Evolutionary conservation across 2,113 vertebrate species (phyloP).

Genomic region (Eubucco bourcierii): DNA sequence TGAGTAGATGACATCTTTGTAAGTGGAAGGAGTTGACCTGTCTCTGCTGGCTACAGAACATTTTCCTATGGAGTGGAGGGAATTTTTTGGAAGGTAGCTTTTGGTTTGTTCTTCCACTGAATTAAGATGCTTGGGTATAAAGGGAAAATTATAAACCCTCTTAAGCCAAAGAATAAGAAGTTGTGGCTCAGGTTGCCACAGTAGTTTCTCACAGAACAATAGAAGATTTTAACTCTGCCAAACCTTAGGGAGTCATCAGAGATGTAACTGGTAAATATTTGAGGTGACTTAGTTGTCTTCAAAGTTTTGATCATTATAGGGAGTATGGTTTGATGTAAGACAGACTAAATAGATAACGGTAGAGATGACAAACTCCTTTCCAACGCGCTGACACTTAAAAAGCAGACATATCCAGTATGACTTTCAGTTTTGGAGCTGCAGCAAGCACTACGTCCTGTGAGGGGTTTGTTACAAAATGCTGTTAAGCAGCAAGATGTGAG

Average conservation of each 20-base stretch:
- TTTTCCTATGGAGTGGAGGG: background rate
- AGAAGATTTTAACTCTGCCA: background rate
- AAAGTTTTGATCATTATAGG: background rate
- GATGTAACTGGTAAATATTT: background rate
- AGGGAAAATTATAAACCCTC: background rate
- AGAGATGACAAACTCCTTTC: background rate
- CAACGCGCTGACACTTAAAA: background rate
- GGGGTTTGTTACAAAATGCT: background rate
- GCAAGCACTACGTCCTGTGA: background rate
- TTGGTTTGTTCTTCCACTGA: background rate
- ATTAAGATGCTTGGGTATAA: background rate
- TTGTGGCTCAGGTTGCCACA: background rate
- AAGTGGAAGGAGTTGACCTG: background rate
- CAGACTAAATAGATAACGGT: background rate
- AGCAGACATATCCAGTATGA: background rate
- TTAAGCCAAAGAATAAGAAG: background rate
- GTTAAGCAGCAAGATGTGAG: background rate
- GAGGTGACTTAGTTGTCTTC: background rate
- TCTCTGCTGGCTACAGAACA: background rate
- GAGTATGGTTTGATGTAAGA: background rate
- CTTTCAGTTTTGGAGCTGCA: background rate
- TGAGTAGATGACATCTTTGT: background rate
- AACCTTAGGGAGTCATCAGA: background rate
- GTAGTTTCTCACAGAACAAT: background rate
- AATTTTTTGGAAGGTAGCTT: background rate